Evolutionary conservation across 2,888 invertebrate species (phyloP), one percentile per base, ranked within the genome.

Genomic region (Deilephila porcellus): DNA sequence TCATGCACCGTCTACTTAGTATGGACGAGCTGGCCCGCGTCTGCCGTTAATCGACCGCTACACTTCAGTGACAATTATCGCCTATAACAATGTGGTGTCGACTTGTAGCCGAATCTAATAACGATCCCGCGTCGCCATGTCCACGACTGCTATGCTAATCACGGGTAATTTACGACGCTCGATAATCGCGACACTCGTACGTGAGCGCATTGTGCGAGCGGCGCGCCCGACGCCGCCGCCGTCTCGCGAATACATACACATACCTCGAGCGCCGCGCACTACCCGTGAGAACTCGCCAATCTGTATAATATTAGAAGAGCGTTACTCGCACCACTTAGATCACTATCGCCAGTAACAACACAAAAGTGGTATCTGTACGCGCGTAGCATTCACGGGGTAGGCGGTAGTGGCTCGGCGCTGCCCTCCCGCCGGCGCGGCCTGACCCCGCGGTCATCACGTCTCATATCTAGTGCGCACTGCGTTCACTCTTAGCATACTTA

Each of bases 31-130:
- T 79, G 77, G 80, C 77, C 75, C 79, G 79, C 82, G 84, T 83
- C 88, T 87, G 90, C 93, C 93, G 93, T 94, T 93, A 93, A 93
- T 92, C 93, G 93, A 89, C 90, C 92, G 91, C 90, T 89, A 91
- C 91, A 90, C 85, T 90, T 89, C 84, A 85, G 85, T 82, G 88
- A 91, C 92, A 93, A 94, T 94, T 93, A 93, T 91, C 89, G 89
- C 88, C 90, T 92, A 92, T 92, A 93, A 91, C 90, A 86, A 91
- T 87, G 90, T 86, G 84, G 83, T 86, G 90, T 88, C 83, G 86
- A 80, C 82, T 86, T 89, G 90, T 88, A 89, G 85, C 88, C 90
- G 89, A 92, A 92, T 90, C 91, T 92, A 93, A 93, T 91, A 90
- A 88, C 86, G 87, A 89, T 86, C 83, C 84, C 81, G 77, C 81